phyloP scores from a whole-genome alignment of 2,888 invertebrate genomes.

The Harpalus rubripes region DNA sequence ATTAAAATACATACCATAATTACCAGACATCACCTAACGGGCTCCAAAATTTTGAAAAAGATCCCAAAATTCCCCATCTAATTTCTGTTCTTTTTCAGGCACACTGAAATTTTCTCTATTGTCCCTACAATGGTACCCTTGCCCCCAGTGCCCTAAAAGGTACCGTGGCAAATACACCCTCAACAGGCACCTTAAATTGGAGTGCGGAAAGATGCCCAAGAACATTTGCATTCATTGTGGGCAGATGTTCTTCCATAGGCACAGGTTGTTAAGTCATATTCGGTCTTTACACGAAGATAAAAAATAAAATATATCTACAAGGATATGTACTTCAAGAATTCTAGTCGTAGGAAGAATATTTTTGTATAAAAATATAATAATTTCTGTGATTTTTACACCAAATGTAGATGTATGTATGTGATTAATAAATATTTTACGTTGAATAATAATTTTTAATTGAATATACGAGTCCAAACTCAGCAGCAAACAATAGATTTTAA shows the following conservation, averaged over 20 bases:
- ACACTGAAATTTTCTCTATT: slow-evolving; percentile 44
- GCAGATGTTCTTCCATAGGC: slow-evolving; percentile 74
- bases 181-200: slow-evolving; percentile 76
- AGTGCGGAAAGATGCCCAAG: slow-evolving; percentile 76
- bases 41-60: too few relatives aligned
- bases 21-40: too few relatives aligned
- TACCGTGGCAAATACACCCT: slow-evolving; percentile 74
- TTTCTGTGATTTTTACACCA: slow-evolving; percentile 34
- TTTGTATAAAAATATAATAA: slow-evolving; percentile 5
- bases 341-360: slow-evolving; percentile 1
- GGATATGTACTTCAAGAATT: slow-evolving; percentile 53
- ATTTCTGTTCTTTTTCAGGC: slow-evolving; percentile 60
- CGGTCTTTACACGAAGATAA: slow-evolving; percentile 72
- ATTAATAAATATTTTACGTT: not conserved
- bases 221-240: slow-evolving; percentile 73
- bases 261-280: slow-evolving; percentile 73
- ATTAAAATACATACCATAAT: too few relatives aligned
- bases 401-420: slow-evolving; percentile 9
- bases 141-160: slow-evolving; percentile 74
- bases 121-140: slow-evolving; percentile 67
- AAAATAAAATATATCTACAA: not conserved
- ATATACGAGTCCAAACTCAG: too few relatives aligned
- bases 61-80: slow-evolving; percentile 13
- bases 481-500: too few relatives aligned
- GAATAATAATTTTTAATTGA: not conserved